A percentile compares a stretch with the other conserved stretches of the same genome.
These are phyloP conservation scores for Cheilosia impressa DNA, from an alignment of 2,888 invertebrate genomes.

Conservation along the genomic window DNA sequence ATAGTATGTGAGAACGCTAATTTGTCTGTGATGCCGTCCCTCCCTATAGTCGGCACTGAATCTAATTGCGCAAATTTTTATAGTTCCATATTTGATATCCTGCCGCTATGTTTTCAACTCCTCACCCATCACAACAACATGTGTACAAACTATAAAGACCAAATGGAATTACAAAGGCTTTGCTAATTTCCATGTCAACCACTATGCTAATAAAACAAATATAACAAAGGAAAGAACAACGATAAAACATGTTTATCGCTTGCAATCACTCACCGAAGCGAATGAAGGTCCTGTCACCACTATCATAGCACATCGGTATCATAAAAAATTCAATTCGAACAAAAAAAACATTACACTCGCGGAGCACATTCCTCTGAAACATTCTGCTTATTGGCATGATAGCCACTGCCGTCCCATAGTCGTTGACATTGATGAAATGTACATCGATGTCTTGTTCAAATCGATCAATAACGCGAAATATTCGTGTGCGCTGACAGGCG, in stretches of 20 bases:
- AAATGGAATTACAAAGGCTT: too few relatives aligned
- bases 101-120: too few relatives aligned
- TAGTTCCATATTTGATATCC: too few relatives aligned
- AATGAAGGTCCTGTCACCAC: constrained; percentile 38
- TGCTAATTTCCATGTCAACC: too few relatives aligned
- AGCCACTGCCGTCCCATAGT: constrained; percentile 1
- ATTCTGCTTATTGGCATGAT: background rate
- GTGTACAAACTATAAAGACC: too few relatives aligned
- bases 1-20: too few relatives aligned
- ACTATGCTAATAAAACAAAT: background rate
- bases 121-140: too few relatives aligned
- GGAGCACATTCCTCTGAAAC: background rate
- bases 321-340: background rate
- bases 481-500: constrained; percentile 49
- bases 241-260: constrained; percentile 15
- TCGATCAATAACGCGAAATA: constrained; percentile 58
- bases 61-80: too few relatives aligned
- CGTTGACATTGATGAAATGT: constrained; percentile 57
- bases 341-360: background rate
- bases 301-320: constrained; percentile 28
- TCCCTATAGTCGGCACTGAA: too few relatives aligned
- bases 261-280: constrained; percentile 15
- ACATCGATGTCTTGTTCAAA: constrained; percentile 59
- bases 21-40: too few relatives aligned
- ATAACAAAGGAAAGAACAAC: background rate